phyloP scores from a whole-genome alignment of 2,888 invertebrate genomes.

The Dorcus parallelipipedus region DNA sequence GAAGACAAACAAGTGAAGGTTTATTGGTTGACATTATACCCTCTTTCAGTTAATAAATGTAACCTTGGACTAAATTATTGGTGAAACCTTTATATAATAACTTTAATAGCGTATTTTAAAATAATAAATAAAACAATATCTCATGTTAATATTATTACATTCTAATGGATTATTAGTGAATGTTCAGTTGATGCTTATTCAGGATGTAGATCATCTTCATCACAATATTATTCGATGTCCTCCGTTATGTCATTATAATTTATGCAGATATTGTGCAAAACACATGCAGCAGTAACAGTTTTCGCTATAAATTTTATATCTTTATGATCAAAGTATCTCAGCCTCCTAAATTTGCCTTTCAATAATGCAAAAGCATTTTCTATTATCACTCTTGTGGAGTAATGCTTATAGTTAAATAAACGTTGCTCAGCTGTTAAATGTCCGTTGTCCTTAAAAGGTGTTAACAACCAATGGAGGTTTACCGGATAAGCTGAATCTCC shows the following conservation, averaged over 20 bases:
- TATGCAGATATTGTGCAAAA: conserved; percentile 1
- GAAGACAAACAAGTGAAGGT: too few species aligned
- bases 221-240: too few species aligned
- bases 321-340: conserved; percentile 27
- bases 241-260: neutral
- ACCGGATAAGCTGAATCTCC: conserved; percentile 32
- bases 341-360: conserved; percentile 32
- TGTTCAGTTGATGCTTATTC: too few species aligned
- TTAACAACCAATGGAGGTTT: conserved; percentile 22
- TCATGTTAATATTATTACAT: too few species aligned
- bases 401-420: conserved; percentile 32
- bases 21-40: too few species aligned
- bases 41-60: too few species aligned
- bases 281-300: conserved; percentile 24
- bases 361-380: conserved; percentile 34
- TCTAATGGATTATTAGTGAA: too few species aligned
- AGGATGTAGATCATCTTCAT: too few species aligned
- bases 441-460: conserved; percentile 33
- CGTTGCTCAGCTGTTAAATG: conserved; percentile 28
- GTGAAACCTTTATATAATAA: too few species aligned
- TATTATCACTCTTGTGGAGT: conserved; percentile 28
- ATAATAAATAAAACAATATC: too few species aligned
- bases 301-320: conserved; percentile 17
- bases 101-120: too few species aligned
- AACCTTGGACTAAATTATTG: too few species aligned